Base-by-base conservation (phyloP, 2,888 invertebrate species). In the Hirtodrosophila trivittata region DNA sequence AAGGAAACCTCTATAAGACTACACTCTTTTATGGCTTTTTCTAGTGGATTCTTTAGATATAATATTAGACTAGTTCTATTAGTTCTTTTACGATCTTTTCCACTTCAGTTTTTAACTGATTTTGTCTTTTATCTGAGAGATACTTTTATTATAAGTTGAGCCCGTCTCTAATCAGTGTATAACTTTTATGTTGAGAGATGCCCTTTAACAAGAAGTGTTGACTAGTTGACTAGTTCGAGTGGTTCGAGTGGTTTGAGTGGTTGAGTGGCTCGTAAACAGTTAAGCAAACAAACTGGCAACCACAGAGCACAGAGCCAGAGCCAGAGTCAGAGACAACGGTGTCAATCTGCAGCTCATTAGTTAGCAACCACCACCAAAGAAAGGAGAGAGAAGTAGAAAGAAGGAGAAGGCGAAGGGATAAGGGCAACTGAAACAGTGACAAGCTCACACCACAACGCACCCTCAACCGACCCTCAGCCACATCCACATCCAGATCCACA, bases 271-370 rank as follows among this genome's bases (percentile, higher is more conserved):
- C 74, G 77, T 77, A 77, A 85, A 82, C 69, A 69, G 83, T 86
- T 78, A 64, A 68, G 76, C 83, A 86, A 78, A 83, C 76, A 75
- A 80, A 55, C 50, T 71, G 74, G 71, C 63, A 74, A 70, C 70
- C 70, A 39, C 70, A 67, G 45, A 45, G 33, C 35, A 38, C 13
- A 32, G 26, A n/a, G 21, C 41, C 41, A 6, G 10, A 33, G 46
- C 46, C 43, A 33, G 62, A 32, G 51, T 21, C 21, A 49, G 18
- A 56, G 47, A 43, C 37, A 59, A 52, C 64, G 74, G 66, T 68
- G 76, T 72, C 78, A 85, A 72, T 71, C 78, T 82, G 84, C 78
- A 72, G 77, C 82, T 72, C 76, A 76, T 87, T 77, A 81, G 73
- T 75, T 85, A 70, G 67, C 80, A 80, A 77, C 84, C 81, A 82